Evolutionary conservation across 2,888 invertebrate genomes (phyloP).

Genomic region (Branchipolynoe longqiensis): DNA sequence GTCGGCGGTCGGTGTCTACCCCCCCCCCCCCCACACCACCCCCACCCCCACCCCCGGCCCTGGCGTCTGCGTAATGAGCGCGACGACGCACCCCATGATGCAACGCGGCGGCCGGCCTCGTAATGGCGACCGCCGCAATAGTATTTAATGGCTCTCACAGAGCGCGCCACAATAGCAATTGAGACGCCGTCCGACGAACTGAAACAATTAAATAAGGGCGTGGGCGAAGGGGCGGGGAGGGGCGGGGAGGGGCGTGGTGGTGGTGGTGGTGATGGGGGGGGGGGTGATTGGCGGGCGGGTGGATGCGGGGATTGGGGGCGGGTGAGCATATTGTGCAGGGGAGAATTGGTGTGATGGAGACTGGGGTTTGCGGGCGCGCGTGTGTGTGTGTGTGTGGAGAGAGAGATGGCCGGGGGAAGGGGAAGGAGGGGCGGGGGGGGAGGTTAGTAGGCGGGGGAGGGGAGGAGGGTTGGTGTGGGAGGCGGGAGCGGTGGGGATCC

Average conservation of each 20-base stretch:
- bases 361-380: too few relatives aligned
- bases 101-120: slow-evolving; percentile 16
- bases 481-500: background rate
- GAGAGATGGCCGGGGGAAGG: too few relatives aligned
- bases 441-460: slow-evolving; percentile 16
- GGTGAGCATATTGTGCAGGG: too few relatives aligned
- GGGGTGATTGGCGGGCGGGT: too few relatives aligned
- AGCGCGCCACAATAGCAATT: slow-evolving; percentile 24
- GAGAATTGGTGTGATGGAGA: too few relatives aligned
- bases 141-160: slow-evolving; percentile 48
- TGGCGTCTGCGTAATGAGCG: slow-evolving; percentile 16
- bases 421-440: background rate
- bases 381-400: too few relatives aligned
- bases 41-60: too few relatives aligned
- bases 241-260: background rate
- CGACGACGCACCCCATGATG: background rate
- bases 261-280: too few relatives aligned
- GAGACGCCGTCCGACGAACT: slow-evolving; percentile 12
- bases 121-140: background rate
- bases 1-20: too few relatives aligned
- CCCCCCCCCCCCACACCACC: too few relatives aligned
- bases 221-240: background rate
- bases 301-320: too few relatives aligned
- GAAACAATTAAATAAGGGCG: slow-evolving; percentile 42
- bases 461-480: background rate